Base-by-base conservation (phyloP, 2,797 vertebrate genomes). In the Mormyrus hasselquistii region DNA sequence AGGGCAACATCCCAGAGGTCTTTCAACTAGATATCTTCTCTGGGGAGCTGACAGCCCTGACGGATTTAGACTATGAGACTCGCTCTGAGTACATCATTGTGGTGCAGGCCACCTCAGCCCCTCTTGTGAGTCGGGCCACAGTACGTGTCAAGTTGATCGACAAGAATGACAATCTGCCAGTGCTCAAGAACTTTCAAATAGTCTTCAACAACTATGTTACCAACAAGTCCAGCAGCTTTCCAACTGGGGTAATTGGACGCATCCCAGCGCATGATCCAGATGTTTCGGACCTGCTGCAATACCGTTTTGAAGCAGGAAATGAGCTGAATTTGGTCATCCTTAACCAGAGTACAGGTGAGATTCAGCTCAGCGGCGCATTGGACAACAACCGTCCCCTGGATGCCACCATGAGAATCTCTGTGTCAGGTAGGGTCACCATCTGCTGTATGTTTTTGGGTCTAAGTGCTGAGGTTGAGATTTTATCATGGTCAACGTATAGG, bases 161-260 rank as follows among this genome's bases (percentile, higher is more conserved):
- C 90, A 95, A 96, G 92, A 99, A 99, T 0, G 98, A 99, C 94
- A 99, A 99, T 84, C 90, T 96, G 0, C 98, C 98, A 0, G 92
- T 97, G 3, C 96, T 99, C 12, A 97, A 97, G 90, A 98, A 99
- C 95, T 99, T 99, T 6, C 97, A 98, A 94, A 98, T 99, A 88
- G 96, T 99, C 90, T 99, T 99, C 93, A 99, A 99, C 94, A 99
- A 99, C 93, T 99, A 99, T 0, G 96, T 99, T 88, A 98, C 97
- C 0, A 98, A 98, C 91, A 97, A 96, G 73, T 97, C 97, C 0
- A 97, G 95, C 92, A 98, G 98, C 91, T 99, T 99, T 91, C 98
- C 98, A 0, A 94, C 95, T 0, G 98, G 97, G 0, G 93, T 97
- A 85, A 99, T 99, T 0, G 98, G 98, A 12, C 96, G 95, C 8